These are phyloP conservation scores for Scaptomyza pallida DNA, from an alignment of 1,140 invertebrate species.

Conservation along the genomic window DNA sequence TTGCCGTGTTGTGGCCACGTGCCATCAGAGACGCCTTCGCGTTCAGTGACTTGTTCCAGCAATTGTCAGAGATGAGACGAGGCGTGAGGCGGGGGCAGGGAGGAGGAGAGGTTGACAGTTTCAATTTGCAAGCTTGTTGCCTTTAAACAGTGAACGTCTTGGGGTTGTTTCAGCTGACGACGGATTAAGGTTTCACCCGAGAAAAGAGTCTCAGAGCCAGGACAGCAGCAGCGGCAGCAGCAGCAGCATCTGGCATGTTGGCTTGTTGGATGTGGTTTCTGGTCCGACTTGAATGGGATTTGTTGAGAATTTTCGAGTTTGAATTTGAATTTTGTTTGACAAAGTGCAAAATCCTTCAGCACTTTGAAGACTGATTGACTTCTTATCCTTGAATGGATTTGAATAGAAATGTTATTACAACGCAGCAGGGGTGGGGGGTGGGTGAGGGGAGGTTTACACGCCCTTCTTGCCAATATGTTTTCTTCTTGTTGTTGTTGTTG, in stretches of 20 bases:
- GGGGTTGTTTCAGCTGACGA: slow-evolving; percentile 60
- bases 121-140: slow-evolving; percentile 68
- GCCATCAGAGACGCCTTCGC: slow-evolving; percentile 61
- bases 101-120: slow-evolving; percentile 43
- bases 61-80: neutral
- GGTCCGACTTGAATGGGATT: slow-evolving; percentile 1
- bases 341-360: slow-evolving; percentile 80
- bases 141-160: slow-evolving; percentile 54
- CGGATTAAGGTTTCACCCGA: slow-evolving; percentile 62
- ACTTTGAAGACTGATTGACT: slow-evolving; percentile 83
- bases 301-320: slow-evolving; percentile 58
- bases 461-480: neutral
- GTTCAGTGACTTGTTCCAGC: neutral
- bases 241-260: no score
- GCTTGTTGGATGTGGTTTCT: slow-evolving; percentile 25
- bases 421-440: no score
- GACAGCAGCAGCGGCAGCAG: no score
- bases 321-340: no score
- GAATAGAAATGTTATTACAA: slow-evolving; percentile 72
- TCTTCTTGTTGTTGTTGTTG: slow-evolving; percentile 40
- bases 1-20: slow-evolving; percentile 57
- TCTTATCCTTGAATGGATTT: slow-evolving; percentile 81
- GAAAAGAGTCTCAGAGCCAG: neutral
- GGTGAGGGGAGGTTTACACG: slow-evolving; percentile 25
- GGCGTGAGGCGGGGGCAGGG: neutral